Base-by-base conservation (phyloP, 2,113 vertebrate species). In the Plecturocebus donacophilus region DNA sequence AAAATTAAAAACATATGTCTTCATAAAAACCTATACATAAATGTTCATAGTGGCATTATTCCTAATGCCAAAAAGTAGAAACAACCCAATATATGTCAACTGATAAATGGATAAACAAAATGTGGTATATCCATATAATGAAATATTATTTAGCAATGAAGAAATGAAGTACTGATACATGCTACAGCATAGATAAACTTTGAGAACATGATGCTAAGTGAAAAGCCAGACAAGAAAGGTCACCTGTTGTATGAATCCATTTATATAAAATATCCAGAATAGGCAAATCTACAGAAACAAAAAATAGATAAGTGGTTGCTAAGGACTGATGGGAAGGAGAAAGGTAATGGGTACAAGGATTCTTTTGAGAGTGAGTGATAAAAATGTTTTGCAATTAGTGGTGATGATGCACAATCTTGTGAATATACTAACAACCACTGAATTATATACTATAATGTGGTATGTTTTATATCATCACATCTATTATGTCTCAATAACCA, bases 371-470 rank as follows among this genome's bases (percentile, higher is more conserved):
- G 11, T 85, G 64, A 94, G 14, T 88, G 64, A 94, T 35, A 20
- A 54, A 70, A 84, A 52, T 56, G 35, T 76, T 92, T 64, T 80
- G n/a, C 47, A 90, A 95, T 90, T 87, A 75, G 81, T 73, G 19
- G 5, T 56, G 19, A 83, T 52, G 32, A 47, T 83, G 11, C 32
- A 70, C 9, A 45, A 64, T 47, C 20, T 58, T 87, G 20, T 42
- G 23, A 96, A 49, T 79, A 70, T 45, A 61, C 58, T 49, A 81
- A 54, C 42, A 81, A 49, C 30, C 30, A 49, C 30, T 49, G 45
- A 49, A 68, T 87, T 73, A 52, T 54, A 87, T 11, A 75, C 32
- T 30, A 88, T 47, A 75, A 93, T 79, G 21, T 8, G 21, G 6
- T 61, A 27, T 52, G 58, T 81, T 81, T 96, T 75, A 93, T 82